Conservation (phyloP, 2,113 vertebrate species). For the Silurus meridionalis region DNA sequence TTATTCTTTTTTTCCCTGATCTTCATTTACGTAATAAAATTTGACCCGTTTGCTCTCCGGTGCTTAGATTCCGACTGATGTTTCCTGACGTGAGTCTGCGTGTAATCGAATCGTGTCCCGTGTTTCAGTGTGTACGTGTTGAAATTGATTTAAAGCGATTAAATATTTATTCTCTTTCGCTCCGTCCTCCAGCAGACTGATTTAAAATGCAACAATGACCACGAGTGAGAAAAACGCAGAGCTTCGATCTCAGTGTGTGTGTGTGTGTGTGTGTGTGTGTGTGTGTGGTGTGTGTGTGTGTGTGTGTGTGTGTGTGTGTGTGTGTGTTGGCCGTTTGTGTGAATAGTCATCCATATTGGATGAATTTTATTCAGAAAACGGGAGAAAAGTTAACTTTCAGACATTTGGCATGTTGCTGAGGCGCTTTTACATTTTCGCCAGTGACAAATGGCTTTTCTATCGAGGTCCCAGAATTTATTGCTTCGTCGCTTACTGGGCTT, state of each 20-base stretch:
- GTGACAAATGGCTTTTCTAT: constrained; percentile 39
- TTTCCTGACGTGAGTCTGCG: background rate
- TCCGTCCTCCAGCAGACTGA: background rate
- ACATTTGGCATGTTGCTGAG: constrained; percentile 23
- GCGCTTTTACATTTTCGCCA: constrained; percentile 26
- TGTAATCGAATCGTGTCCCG: background rate
- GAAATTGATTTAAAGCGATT: background rate
- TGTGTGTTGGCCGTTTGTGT: background rate
- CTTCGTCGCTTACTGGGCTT: constrained; percentile 17
- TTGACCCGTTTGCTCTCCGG: background rate
- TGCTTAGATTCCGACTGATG: background rate
- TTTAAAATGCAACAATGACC: background rate
- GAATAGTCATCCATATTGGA: background rate
- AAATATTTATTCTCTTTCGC: background rate
- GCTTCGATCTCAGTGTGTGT: background rate
- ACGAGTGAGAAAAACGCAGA: background rate
- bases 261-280: constrained; percentile 9
- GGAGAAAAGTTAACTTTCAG: constrained; percentile 26
- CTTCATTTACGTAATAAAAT: background rate
- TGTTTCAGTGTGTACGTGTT: background rate
- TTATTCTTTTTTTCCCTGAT: no score
- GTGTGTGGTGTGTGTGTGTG: constrained; percentile 7
- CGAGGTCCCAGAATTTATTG: constrained; percentile 31
- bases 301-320: constrained; percentile 20
- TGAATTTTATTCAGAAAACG: background rate